Conservation (phyloP, 2,113 vertebrate genomes). For the Xiphorhynchus elegans region DNA sequence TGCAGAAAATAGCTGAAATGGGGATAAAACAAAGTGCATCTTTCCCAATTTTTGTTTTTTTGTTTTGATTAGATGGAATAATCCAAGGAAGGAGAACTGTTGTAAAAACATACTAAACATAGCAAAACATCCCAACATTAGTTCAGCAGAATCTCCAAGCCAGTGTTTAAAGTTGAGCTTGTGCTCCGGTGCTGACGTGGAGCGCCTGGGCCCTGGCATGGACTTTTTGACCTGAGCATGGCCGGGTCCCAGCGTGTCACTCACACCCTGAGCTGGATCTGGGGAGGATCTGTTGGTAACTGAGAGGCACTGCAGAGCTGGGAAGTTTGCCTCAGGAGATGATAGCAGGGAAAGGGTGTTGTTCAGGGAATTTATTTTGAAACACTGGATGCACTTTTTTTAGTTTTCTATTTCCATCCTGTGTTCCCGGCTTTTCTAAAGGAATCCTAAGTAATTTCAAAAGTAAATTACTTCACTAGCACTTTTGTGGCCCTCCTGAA, state of each 20-base stretch:
- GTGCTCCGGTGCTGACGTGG: neutral
- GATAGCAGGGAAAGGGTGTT: constrained; percentile 30
- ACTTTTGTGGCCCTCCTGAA: constrained; percentile 32
- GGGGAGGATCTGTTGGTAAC: neutral
- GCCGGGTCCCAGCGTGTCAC: neutral
- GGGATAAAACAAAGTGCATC: neutral
- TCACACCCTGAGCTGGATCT: neutral
- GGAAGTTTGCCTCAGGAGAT: constrained; percentile 10
- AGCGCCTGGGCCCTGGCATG: neutral
- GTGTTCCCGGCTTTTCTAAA: neutral
- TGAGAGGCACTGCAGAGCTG: neutral
- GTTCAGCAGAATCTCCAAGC: neutral
- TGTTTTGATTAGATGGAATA: neutral
- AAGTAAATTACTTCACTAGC: constrained; percentile 35
- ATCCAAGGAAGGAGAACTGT: neutral
- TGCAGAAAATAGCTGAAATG: neutral
- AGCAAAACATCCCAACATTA: neutral
- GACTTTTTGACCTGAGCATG: too few species aligned
- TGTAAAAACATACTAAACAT: neutral
- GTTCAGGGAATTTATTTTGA: neutral
- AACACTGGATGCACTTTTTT: constrained; percentile 42
- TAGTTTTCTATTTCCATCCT: constrained; percentile 27
- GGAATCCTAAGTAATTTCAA: constrained; percentile 30
- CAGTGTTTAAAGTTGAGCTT: neutral
- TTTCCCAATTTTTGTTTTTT: neutral